Evolutionary conservation across 2,888 invertebrate species (phyloP), one percentile per base, ranked within the genome.

Genomic region (Trichacis sp.): DNA sequence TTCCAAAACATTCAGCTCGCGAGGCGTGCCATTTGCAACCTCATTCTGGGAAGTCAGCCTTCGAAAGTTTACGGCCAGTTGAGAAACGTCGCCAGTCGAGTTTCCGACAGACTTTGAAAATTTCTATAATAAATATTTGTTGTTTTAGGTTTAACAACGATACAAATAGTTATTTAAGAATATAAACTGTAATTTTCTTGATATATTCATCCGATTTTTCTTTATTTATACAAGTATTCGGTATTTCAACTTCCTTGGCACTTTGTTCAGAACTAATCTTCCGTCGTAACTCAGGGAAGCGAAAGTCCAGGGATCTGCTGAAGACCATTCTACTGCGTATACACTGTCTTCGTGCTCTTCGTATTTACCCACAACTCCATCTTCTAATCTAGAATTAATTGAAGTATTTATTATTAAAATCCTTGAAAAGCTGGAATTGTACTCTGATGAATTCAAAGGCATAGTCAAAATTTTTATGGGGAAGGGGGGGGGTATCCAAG

Each of bases 261-360:
- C 97, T 77, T 93, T 88, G 38, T 97, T 96, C 33, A 99, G 91
- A 47, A 98, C 92, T 14, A 99, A 89, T 48, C 98, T 87, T 0
- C 98, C 99, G 85, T 99, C 99, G 83, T 97, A 98, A 82, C 97
- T 97, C 1, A 98, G 88, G 0, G 98, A 98, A n/a, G 98, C 98
- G 87, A 98, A 98, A 59, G 96, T 92, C 98, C 98, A 99, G 11
- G 98, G 97, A 86, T 99, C 98, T 18, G 95, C 95, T 17, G 93
- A 91, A 65, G 97, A 97, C 98, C 98, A 99, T 85, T 97, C 97
- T 0, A 93, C 95, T 77, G 94, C 93, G 86, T 98, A 99, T 12
- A 99, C 98, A 4, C 96, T 96, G 85, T 99, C 98, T 83, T 98
- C 98, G 80, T 99, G 98, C 75, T 97, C 96, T 81, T 98, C 97